Evolutionary conservation across 1,140 invertebrate genomes (phyloP).

Genomic region (Drosophila sturtevanti): DNA sequence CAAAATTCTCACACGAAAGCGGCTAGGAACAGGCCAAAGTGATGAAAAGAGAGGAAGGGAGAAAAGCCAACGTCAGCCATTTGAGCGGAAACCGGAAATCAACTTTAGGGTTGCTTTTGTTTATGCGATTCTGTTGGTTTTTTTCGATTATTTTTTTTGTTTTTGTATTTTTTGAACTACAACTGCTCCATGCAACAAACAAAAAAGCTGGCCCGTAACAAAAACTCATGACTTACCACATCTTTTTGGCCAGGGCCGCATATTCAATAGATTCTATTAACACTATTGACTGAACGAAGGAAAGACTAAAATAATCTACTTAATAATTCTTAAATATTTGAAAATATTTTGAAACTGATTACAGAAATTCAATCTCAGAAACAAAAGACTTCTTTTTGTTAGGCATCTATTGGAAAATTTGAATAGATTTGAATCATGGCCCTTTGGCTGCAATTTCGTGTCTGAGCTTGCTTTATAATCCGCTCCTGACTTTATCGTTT

Average conservation of each 20-base stretch:
- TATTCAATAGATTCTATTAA: neutral
- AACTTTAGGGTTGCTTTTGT: constrained; percentile 76
- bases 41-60: neutral
- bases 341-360: no score
- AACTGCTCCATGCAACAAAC: neutral
- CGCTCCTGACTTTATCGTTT: neutral
- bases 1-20: constrained; percentile 72
- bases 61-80: constrained; percentile 48
- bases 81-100: constrained; percentile 80
- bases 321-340: no score
- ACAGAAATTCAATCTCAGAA: no score
- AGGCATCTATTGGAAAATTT: no score
- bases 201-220: neutral
- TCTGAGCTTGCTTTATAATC: neutral
- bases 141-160: neutral
- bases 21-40: neutral
- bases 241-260: neutral
- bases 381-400: no score
- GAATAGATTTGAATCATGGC: no score
- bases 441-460: no score
- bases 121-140: constrained; percentile 64
- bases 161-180: neutral
- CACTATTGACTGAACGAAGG: no score
- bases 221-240: neutral
- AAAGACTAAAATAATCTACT: no score